These are phyloP conservation scores for Spicauda simplicius DNA, from an alignment of 2,888 invertebrate genomes.

Conservation along the genomic window DNA sequence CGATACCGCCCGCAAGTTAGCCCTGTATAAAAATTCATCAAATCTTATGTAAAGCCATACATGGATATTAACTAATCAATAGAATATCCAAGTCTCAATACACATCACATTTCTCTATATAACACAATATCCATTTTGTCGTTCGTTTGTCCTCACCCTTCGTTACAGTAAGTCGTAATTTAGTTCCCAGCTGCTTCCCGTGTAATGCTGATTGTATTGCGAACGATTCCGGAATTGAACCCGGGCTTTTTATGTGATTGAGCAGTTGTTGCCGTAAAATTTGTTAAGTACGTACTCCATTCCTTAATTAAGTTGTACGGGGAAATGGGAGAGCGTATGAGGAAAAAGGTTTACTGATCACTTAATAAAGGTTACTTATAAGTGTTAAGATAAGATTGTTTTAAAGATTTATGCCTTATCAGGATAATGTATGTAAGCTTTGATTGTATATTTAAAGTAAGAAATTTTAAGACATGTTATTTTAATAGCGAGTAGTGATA, in stretches of 20 bases:
- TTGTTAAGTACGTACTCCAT: neutral
- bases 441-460: no score
- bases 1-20: no score
- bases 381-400: no score
- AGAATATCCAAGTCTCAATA: constrained; percentile 1
- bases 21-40: no score
- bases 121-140: constrained; percentile 22
- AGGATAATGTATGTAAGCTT: no score
- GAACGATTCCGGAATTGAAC: constrained; percentile 63
- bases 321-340: neutral
- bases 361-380: no score
- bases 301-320: constrained; percentile 2
- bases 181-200: constrained; percentile 78
- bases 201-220: constrained; percentile 82
- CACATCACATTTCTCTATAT: constrained; percentile 3
- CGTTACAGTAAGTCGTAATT: constrained; percentile 73
- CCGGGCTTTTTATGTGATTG: constrained; percentile 62
- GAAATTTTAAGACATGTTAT: no score
- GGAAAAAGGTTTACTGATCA: neutral
- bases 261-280: constrained; percentile 26
- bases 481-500: no score
- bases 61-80: neutral
- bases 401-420: no score
- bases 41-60: neutral
- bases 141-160: constrained; percentile 54